Conservation (phyloP, 1,140 invertebrate species). For the Xylocopa sonorina region DNA sequence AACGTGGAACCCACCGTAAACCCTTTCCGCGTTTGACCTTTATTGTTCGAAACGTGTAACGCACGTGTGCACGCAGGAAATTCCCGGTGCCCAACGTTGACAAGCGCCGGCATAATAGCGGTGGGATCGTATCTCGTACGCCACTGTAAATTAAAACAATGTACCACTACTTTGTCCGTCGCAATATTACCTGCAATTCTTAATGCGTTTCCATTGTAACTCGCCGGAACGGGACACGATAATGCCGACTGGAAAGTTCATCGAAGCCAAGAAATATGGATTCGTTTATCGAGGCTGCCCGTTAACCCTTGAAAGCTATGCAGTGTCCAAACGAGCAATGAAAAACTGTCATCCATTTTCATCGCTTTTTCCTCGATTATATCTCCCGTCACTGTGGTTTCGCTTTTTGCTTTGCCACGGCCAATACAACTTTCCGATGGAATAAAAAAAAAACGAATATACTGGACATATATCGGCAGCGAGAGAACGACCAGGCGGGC, state of each 20-base stretch:
- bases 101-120: slow-evolving; percentile 30
- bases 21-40: slow-evolving; percentile 39
- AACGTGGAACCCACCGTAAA: slow-evolving; percentile 36
- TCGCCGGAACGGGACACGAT: neutral
- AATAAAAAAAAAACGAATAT: slow-evolving; percentile 46
- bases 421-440: slow-evolving; percentile 44
- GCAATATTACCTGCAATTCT: slow-evolving; percentile 33
- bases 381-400: neutral
- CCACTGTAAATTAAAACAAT: slow-evolving; percentile 53
- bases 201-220: slow-evolving; percentile 54
- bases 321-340: neutral
- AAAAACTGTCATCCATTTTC: neutral
- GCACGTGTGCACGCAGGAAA: slow-evolving; percentile 54
- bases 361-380: too few relatives aligned
- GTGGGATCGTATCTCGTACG: slow-evolving; percentile 24
- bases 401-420: neutral
- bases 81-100: slow-evolving; percentile 29
- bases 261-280: slow-evolving; percentile 6
- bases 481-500: slow-evolving; percentile 44
- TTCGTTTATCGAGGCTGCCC: neutral
- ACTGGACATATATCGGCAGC: slow-evolving; percentile 35
- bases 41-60: slow-evolving; percentile 59
- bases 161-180: slow-evolving; percentile 32
- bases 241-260: slow-evolving; percentile 2
- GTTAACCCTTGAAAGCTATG: too few relatives aligned